Base-by-base conservation (phyloP, 2,888 invertebrate species). In the Flexamia atlantica region DNA sequence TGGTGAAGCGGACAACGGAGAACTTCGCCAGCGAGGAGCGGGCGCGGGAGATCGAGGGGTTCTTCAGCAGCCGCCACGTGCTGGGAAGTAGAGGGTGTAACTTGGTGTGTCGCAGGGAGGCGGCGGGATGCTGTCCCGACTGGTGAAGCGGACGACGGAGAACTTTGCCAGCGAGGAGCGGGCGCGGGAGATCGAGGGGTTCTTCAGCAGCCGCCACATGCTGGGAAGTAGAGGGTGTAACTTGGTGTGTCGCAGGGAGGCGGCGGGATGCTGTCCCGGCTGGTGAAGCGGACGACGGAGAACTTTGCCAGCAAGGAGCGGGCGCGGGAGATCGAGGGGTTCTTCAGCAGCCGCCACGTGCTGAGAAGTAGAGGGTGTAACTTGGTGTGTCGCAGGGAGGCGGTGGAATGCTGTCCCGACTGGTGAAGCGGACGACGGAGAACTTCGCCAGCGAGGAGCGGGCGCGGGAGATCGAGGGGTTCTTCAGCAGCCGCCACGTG, bases 391-490 rank as follows among this genome's bases (percentile, higher is more conserved):
- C 87, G 86, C 89, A 95, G 68, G 68, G 68, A 92, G 95, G 97
- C 84, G 25, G 28, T 28, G 96, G 96, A 0, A 92, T 98, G 12
- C 90, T 98, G 46, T 92, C 96, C 4, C 94, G 97, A 20, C 92
- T 98, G 32, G 94, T 98, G 53, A 97, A 97, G 91, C 94, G 94
- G 87, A 93, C 96, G 28, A 96, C 97, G 0, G 97, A 98, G n/a
- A n/a, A n/a, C n/a, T n/a, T n/a, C n/a, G n/a, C n/a, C n/a, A n/a
- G n/a, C n/a, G n/a, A n/a, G n/a, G 90, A 96, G 97, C 90, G 92
- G 88, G 97, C 97, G 7, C 89, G 91, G 60, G 98, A 98, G 89
- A 93, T 98, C 53, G 96, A 97, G 89, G 91, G 92, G 86, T 97
- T 96, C 92, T 98, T 98, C 91, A 91, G 92, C 85, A 91, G 91